These are phyloP conservation scores for Triplophysa siluroides DNA, from an alignment of 2,113 vertebrate species.

Conservation along the genomic window DNA sequence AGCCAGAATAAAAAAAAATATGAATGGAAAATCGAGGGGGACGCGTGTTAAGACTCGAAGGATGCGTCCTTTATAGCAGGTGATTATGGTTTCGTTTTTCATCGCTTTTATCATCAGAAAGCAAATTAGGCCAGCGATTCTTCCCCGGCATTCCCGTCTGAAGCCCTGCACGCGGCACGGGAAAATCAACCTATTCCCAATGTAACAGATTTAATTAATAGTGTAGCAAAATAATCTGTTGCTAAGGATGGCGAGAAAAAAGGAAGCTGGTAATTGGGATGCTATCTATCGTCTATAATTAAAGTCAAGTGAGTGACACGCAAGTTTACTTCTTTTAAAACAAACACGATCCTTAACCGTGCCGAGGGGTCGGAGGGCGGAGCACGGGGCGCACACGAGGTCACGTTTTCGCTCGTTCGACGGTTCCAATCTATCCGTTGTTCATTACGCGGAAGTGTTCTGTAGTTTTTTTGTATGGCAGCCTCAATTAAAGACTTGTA, in stretches of 20 bases:
- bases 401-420: conserved; percentile 32
- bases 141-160: conserved; percentile 62
- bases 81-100: conserved; percentile 72
- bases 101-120: conserved; percentile 47
- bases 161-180: conserved; percentile 35
- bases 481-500: conserved; percentile 78
- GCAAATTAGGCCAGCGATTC: conserved; percentile 76
- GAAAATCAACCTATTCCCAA: conserved; percentile 62
- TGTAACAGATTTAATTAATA: conserved; percentile 71
- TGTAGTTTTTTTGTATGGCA: conserved; percentile 67
- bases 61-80: conserved; percentile 78
- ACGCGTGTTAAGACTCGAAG: conserved; percentile 65
- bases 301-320: conserved; percentile 51
- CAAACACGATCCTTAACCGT: conserved; percentile 21
- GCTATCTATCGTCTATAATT: conserved; percentile 58
- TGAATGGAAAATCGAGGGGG: conserved; percentile 75
- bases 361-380: conserved; percentile 23
- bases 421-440: not conserved
- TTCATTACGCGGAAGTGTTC: conserved; percentile 38
- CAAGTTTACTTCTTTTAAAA: conserved; percentile 42
- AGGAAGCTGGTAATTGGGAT: conserved; percentile 44
- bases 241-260: conserved; percentile 38
- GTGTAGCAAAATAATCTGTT: conserved; percentile 65
- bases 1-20: conserved; percentile 61
- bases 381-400: conserved; percentile 52